phyloP scores from a whole-genome alignment of 2,888 invertebrate species.

The Cheilosia vernalis region DNA sequence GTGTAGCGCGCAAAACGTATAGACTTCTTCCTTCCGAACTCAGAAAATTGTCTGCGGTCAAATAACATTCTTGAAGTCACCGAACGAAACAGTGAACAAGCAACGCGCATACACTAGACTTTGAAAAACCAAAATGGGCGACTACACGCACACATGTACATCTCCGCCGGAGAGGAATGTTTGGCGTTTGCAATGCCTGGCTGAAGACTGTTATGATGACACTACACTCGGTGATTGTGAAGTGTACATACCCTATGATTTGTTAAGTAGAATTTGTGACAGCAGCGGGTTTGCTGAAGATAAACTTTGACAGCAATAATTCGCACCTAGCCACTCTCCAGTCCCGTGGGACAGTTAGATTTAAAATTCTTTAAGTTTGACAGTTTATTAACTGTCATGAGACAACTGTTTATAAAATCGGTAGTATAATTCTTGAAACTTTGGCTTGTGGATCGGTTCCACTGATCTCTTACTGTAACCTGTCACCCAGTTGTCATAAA shows the following conservation, averaged over 20 bases:
- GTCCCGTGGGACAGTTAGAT: no score
- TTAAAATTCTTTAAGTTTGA: no score
- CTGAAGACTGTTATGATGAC: background rate
- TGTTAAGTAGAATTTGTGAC: no score
- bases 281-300: no score
- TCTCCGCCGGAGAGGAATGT: slow-evolving; percentile 12
- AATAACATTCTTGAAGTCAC: slow-evolving; percentile 72
- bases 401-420: no score
- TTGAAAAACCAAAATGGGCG: slow-evolving; percentile 49
- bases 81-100: slow-evolving; percentile 66
- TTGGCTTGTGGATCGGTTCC: no score
- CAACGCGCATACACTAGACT: slow-evolving; percentile 59
- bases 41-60: slow-evolving; percentile 70
- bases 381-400: no score
- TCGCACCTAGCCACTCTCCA: no score
- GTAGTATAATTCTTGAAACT: no score
- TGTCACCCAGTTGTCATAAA: no score
- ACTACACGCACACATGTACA: slow-evolving; percentile 19
- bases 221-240: background rate
- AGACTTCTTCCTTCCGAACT: slow-evolving; percentile 69
- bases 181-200: slow-evolving; percentile 1
- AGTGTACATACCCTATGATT: slow-evolving; percentile 18
- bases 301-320: no score
- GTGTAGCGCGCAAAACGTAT: slow-evolving; percentile 60
- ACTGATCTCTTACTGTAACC: no score